Conservation (phyloP, 2,113 vertebrate genomes). For the Pelecanoides urinatrix region DNA sequence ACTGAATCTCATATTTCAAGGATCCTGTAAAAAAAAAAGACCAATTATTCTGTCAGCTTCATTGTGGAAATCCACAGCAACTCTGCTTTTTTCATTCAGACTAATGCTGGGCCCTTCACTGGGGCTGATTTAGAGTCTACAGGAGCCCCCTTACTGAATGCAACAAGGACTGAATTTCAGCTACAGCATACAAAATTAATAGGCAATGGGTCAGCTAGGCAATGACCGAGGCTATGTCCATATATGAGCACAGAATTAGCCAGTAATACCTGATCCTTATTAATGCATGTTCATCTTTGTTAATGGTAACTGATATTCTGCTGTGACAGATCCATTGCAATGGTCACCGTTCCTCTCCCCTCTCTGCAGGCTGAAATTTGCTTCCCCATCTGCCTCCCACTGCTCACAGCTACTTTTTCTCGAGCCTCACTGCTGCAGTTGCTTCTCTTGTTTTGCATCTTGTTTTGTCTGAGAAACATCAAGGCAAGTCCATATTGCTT, state of each 20-base stretch:
- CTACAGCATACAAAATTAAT: background rate
- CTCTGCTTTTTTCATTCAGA: background rate
- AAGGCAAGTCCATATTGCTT: background rate
- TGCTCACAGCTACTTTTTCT: background rate
- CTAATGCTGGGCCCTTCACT: background rate
- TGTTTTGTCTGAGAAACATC: background rate
- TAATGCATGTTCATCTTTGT: background rate
- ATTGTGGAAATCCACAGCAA: background rate
- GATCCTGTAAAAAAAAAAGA: background rate
- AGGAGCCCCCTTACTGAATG: background rate
- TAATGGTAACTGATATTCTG: background rate
- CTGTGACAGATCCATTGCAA: background rate
- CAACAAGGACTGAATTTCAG: background rate
- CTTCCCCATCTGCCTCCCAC: background rate
- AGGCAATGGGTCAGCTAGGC: background rate
- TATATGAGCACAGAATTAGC: background rate
- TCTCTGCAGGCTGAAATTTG: background rate
- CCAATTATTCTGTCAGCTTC: background rate
- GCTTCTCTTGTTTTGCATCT: background rate
- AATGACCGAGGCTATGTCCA: background rate
- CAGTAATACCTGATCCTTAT: background rate
- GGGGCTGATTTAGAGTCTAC: background rate
- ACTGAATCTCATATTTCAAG: background rate
- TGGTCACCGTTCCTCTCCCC: background rate
- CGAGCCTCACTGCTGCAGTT: background rate